Evolutionary conservation across 2,797 vertebrate genomes (phyloP).

Genomic region (Dendrocincla tyrannina): DNA sequence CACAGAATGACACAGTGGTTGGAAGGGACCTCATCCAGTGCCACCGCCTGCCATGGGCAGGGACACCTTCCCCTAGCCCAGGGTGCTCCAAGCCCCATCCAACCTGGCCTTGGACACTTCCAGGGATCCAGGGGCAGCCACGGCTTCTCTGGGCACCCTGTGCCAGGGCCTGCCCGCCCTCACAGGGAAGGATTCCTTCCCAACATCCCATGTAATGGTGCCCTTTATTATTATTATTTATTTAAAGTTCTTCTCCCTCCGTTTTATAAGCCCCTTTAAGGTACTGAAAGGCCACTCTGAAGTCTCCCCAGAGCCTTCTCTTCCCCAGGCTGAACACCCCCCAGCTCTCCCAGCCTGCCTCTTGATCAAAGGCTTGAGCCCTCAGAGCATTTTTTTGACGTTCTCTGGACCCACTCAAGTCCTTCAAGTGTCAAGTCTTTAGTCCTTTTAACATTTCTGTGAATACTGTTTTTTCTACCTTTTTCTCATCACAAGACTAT

Average conservation of each 20-base stretch:
- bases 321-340: neutral
- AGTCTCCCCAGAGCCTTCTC: neutral
- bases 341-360: neutral
- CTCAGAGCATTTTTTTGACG: neutral
- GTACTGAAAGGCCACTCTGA: neutral
- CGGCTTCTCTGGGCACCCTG: neutral
- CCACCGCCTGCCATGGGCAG: fast-evolving
- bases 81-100: fast-evolving
- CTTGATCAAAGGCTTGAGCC: neutral
- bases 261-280: too few relatives aligned
- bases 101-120: fast-evolving
- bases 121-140: neutral
- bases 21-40: neutral
- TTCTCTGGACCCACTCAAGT: neutral
- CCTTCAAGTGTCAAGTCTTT: neutral
- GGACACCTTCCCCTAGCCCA: fast-evolving
- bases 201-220: too few relatives aligned
- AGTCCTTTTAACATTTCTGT: neutral
- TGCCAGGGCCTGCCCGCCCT: too few relatives aligned
- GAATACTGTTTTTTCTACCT: neutral
- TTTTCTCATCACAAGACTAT: neutral
- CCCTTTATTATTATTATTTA: too few relatives aligned
- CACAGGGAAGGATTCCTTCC: too few relatives aligned
- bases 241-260: too few relatives aligned
- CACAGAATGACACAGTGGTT: neutral